A percentile compares a stretch with the other conserved stretches of the same genome.
Evolutionary conservation across 2,888 invertebrate species (phyloP).

Genomic region (Dicyrtoma fusca): DNA sequence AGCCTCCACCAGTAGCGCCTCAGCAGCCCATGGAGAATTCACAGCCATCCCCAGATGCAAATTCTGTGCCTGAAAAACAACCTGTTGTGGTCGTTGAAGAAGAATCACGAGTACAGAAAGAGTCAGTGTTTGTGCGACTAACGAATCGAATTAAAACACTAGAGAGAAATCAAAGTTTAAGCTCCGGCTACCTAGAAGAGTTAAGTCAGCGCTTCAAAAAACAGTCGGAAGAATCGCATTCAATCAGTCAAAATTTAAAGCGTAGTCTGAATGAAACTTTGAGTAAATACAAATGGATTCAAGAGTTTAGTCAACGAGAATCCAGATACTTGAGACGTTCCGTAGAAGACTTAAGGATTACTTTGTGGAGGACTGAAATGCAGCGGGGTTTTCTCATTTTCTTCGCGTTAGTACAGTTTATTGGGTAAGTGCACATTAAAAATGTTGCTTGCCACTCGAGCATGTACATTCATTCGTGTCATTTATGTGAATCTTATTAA

Average conservation of each 20-base stretch:
- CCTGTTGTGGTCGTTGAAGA: constrained; percentile 59
- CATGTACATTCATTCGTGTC: too few species aligned
- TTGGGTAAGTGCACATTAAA: too few species aligned
- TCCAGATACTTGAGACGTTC: constrained; percentile 45
- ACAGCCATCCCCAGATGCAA: neutral
- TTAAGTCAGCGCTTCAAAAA: constrained; percentile 92
- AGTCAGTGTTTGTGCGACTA: constrained; percentile 92
- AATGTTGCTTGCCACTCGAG: too few species aligned
- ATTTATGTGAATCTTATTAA: too few species aligned
- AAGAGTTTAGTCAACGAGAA: constrained; percentile 45
- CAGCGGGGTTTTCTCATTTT: constrained; percentile 53
- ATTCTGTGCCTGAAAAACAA: neutral
- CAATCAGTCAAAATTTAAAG: constrained; percentile 45
- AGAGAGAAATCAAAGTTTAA: constrained; percentile 95
- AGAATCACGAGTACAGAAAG: constrained; percentile 68
- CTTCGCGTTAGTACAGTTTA: constrained; percentile 48
- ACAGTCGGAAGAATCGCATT: constrained; percentile 79
- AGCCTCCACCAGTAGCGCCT: neutral
- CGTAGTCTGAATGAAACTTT: constrained; percentile 50
- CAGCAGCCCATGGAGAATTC: neutral
- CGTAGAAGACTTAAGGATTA: constrained; percentile 51
- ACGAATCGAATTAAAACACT: constrained; percentile 92
- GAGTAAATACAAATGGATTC: constrained; percentile 47
- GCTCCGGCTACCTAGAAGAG: constrained; percentile 95
- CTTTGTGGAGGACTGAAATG: constrained; percentile 53